Evolutionary conservation across 1,140 invertebrate genomes (phyloP).

Genomic region (Leucophenga varia): DNA sequence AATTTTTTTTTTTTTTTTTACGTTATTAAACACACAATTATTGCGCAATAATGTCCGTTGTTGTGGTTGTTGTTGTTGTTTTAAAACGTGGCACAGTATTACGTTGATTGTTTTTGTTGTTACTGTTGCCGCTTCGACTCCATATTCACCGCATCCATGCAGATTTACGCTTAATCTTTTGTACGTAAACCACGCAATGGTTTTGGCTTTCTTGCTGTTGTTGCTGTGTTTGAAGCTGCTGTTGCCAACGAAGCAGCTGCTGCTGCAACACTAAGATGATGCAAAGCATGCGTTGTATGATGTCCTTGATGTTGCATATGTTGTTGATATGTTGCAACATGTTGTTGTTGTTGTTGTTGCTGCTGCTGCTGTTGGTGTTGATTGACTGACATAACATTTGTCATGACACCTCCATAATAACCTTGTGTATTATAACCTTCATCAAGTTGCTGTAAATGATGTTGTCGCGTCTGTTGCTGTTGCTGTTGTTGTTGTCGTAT

Average conservation of each 20-base stretch:
- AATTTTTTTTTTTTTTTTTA: not conserved
- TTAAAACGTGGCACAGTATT: not conserved
- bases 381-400: too few relatives aligned
- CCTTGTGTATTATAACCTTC: constrained; percentile 16
- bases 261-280: constrained; percentile 19
- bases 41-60: not conserved
- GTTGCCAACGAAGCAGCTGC: constrained; percentile 22
- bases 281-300: constrained; percentile 6
- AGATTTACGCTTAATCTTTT: constrained; percentile 51
- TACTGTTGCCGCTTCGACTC: constrained; percentile 25
- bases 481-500: constrained; percentile 5
- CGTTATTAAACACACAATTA: not conserved
- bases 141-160: constrained; percentile 52
- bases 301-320: not conserved
- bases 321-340: not conserved
- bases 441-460: constrained; percentile 9
- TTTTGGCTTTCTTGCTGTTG: constrained; percentile 28
- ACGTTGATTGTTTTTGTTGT: too few relatives aligned
- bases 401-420: too few relatives aligned
- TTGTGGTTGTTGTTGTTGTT: too few relatives aligned
- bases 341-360: constrained; percentile 19
- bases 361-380: constrained; percentile 17
- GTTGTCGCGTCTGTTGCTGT: constrained; percentile 8
- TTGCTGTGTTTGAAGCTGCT: too few relatives aligned
- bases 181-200: constrained; percentile 39